Evolutionary conservation across 2,797 vertebrate species (phyloP).

Genomic region (Carcharodon carcharias): DNA sequence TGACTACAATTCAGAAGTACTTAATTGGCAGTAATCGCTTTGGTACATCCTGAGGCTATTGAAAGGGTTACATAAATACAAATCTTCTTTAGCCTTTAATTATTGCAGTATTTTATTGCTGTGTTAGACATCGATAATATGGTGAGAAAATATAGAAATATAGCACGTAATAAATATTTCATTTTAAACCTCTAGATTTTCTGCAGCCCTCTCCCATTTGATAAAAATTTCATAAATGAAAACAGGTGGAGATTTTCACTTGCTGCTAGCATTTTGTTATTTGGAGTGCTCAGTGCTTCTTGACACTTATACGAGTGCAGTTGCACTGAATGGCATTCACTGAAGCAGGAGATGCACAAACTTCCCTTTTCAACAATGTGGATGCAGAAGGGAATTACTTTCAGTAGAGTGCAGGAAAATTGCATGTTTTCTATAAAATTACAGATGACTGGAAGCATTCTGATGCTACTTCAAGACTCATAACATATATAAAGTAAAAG

Average conservation of each 20-base stretch:
- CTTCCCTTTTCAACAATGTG: no score
- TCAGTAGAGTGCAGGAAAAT: not conserved
- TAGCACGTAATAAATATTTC: not conserved
- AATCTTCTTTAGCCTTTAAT: not conserved
- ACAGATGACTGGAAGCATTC: not conserved
- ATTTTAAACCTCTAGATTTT: not conserved
- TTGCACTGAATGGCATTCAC: not conserved
- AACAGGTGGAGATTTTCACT: not conserved
- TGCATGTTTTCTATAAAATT: not conserved
- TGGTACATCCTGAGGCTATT: not conserved
- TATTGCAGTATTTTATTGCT: not conserved
- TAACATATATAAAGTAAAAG: not conserved
- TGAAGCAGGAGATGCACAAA: not conserved
- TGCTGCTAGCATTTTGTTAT: not conserved
- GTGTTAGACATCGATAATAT: no score
- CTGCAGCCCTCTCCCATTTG: not conserved
- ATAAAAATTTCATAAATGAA: not conserved
- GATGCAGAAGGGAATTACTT: not conserved
- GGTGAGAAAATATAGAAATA: not conserved
- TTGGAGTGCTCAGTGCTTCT: not conserved
- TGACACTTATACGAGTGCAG: no score
- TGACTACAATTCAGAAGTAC: not conserved
- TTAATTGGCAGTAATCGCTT: not conserved
- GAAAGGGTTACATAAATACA: not conserved
- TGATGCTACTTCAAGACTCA: not conserved